phyloP scores from a whole-genome alignment of 2,113 vertebrate genomes.

The Rynchops niger region DNA sequence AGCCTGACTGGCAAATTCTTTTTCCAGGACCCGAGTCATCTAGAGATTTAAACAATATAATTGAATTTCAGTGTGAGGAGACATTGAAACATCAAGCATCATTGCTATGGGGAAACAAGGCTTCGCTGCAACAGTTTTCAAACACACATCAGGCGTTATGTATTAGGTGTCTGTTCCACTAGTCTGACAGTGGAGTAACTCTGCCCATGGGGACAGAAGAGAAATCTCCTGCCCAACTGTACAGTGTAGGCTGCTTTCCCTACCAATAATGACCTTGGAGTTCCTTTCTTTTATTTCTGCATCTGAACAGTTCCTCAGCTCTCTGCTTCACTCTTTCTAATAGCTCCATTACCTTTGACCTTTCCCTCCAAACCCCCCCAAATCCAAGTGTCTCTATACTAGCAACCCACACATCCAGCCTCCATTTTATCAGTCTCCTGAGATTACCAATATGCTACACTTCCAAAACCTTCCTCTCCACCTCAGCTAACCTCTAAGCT shows the following conservation, averaged over 20 bases:
- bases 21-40: background rate
- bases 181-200: background rate
- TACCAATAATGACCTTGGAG: background rate
- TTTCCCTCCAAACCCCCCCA: background rate
- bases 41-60: constrained; percentile 10
- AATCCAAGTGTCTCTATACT: background rate
- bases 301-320: background rate
- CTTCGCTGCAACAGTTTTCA: background rate
- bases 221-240: background rate
- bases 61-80: constrained; percentile 22
- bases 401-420: background rate
- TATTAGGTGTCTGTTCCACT: background rate
- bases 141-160: background rate
- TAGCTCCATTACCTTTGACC: background rate
- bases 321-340: background rate
- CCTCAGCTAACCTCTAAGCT: background rate
- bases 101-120: background rate
- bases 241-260: background rate
- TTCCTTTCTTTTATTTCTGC: background rate
- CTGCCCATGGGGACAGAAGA: background rate
- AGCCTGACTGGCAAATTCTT: background rate
- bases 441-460: background rate
- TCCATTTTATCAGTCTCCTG: background rate
- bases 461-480: background rate
- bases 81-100: background rate